phyloP scores from a whole-genome alignment of 2,113 vertebrate species.

The Rhegmatorhina hoffmannsi region DNA sequence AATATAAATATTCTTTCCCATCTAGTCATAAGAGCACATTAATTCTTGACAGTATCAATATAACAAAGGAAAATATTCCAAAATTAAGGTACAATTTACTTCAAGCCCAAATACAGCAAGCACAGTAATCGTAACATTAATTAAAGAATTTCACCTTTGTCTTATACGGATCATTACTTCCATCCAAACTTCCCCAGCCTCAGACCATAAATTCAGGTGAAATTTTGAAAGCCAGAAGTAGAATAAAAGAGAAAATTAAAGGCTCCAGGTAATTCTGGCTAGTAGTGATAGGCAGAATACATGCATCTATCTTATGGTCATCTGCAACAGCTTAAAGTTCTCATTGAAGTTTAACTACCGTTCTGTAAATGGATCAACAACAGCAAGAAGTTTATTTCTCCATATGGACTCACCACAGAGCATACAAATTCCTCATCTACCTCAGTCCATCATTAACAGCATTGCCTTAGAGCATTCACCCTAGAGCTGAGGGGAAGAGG shows the following conservation, averaged over 20 bases:
- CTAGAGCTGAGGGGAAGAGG: neutral
- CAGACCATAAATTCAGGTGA: slow-evolving; percentile 29
- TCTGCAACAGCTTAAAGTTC: neutral
- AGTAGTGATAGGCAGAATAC: neutral
- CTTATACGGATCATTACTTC: neutral
- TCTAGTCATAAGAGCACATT: neutral
- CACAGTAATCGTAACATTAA: neutral
- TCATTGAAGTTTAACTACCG: neutral
- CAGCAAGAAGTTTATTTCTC: neutral
- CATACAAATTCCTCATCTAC: neutral
- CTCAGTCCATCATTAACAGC: neutral
- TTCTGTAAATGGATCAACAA: neutral
- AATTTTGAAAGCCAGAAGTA: neutral
- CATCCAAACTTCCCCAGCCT: slow-evolving; percentile 10
- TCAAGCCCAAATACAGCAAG: slow-evolving; percentile 23
- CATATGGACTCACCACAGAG: neutral
- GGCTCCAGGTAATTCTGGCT: slow-evolving; percentile 27
- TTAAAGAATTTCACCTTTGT: slow-evolving; percentile 13
- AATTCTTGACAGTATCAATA: slow-evolving; percentile 18
- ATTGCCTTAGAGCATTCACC: neutral
- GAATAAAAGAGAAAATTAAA: slow-evolving; percentile 7
- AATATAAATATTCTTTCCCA: neutral
- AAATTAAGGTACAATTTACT: slow-evolving; percentile 49
- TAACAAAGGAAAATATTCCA: neutral
- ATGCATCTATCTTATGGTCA: neutral